Conservation (phyloP, 2,797 vertebrate genomes). For the Pelochelys cantorii region DNA sequence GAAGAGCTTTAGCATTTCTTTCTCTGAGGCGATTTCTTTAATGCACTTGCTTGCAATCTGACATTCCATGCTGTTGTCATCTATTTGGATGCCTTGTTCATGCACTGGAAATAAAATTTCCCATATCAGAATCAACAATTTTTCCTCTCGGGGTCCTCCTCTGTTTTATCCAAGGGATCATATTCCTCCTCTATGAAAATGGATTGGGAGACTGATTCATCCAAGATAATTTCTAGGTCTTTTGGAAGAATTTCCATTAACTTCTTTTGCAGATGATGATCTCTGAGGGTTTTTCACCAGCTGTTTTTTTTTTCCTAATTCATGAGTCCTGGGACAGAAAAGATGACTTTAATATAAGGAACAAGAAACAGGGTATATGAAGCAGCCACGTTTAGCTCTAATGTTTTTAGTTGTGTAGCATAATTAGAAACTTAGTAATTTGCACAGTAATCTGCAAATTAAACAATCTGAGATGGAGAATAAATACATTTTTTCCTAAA, state of each 20-base stretch:
- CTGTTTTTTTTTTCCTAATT: background rate
- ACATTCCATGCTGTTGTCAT: constrained; percentile 82
- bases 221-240: background rate
- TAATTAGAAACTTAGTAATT: background rate
- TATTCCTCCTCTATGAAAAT: background rate
- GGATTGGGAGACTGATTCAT: background rate
- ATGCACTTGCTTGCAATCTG: constrained; percentile 74
- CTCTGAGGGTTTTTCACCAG: background rate
- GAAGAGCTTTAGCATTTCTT: constrained; percentile 83
- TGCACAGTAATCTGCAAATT: too few relatives aligned
- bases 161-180: background rate
- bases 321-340: background rate
- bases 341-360: background rate
- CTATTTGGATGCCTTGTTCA: constrained; percentile 78
- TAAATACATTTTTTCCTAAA: background rate
- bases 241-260: background rate
- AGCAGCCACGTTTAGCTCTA: background rate
- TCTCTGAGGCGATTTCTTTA: constrained; percentile 68
- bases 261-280: background rate
- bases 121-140: background rate
- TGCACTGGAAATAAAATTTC: background rate
- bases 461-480: background rate
- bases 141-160: background rate
- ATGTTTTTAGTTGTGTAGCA: background rate
- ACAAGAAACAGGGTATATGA: background rate